A percentile compares a stretch with the other conserved stretches of the same genome.
phyloP scores from a whole-genome alignment of 2,888 invertebrate species.

The Athalia cordata region DNA sequence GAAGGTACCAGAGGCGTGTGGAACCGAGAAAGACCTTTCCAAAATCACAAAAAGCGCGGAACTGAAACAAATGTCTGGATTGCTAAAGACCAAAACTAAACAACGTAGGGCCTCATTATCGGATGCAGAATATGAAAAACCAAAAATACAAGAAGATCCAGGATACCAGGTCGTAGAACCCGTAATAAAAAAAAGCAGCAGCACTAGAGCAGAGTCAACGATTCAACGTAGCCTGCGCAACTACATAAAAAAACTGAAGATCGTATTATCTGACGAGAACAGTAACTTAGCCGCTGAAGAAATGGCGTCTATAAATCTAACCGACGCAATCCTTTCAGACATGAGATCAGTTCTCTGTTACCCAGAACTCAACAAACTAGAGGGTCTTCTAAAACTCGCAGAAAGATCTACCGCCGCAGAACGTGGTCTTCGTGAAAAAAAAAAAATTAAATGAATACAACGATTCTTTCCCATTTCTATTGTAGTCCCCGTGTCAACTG shows the following conservation, averaged over 20 bases:
- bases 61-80: conserved; percentile 2
- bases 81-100: background rate
- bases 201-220: conserved; percentile 55
- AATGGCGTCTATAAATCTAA: conserved; percentile 57
- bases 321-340: conserved; percentile 58
- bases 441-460: background rate
- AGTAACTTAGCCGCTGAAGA: conserved; percentile 48
- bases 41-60: background rate
- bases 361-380: conserved; percentile 57
- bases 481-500: no score
- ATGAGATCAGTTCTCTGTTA: conserved; percentile 51
- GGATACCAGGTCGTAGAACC: background rate
- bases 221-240: conserved; percentile 57
- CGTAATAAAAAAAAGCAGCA: conserved; percentile 25
- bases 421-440: conserved; percentile 2
- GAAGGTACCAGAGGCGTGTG: background rate
- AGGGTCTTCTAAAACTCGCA: conserved; percentile 52
- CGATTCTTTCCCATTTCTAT: no score
- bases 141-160: conserved; percentile 16
- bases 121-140: conserved; percentile 1
- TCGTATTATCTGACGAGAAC: conserved; percentile 50
- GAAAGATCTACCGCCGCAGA: conserved; percentile 45
- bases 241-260: conserved; percentile 60
- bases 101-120: background rate
- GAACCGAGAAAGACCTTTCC: background rate